Percentiles rank a stretch among this genome's conserved stretches.
Conservation (phyloP, 2,113 vertebrate genomes). For the Anseranas semipalmata region DNA sequence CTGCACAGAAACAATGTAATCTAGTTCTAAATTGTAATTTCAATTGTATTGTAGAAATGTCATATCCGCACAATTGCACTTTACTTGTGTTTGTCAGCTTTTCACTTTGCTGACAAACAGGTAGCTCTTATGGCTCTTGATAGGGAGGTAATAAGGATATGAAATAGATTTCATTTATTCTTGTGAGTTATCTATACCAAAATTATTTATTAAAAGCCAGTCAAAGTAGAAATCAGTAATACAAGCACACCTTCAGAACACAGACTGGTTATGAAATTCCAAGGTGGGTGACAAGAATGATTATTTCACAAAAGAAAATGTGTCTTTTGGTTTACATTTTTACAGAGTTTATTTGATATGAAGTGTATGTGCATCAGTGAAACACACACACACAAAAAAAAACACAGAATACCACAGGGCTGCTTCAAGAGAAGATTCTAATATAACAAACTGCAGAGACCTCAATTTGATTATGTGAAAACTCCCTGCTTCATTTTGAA, state of each 20-base stretch:
- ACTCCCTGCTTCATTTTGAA: neutral
- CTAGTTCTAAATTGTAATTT: neutral
- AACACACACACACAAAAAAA: neutral
- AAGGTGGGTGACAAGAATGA: neutral
- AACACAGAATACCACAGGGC: neutral
- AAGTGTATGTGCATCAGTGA: neutral
- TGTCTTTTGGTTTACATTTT: neutral
- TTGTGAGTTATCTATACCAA: neutral
- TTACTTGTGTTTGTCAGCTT: neutral
- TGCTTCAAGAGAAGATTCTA: neutral
- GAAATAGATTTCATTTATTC: neutral
- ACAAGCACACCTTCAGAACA: neutral
- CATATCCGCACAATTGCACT: neutral
- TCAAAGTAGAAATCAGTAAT: neutral
- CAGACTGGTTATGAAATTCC: neutral
- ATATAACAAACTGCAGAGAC: neutral
- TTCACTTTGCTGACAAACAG: neutral
- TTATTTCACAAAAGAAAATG: neutral
- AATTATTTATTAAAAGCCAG: neutral
- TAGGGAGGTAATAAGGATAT: neutral
- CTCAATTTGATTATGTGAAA: neutral
- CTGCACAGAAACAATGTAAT: neutral
- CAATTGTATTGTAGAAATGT: neutral
- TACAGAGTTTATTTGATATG: neutral
- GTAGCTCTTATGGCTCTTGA: neutral